Percentiles rank a stretch among this genome's conserved stretches.
Conservation (phyloP, 2,888 invertebrate genomes). For the Gymnocheta viridis region DNA sequence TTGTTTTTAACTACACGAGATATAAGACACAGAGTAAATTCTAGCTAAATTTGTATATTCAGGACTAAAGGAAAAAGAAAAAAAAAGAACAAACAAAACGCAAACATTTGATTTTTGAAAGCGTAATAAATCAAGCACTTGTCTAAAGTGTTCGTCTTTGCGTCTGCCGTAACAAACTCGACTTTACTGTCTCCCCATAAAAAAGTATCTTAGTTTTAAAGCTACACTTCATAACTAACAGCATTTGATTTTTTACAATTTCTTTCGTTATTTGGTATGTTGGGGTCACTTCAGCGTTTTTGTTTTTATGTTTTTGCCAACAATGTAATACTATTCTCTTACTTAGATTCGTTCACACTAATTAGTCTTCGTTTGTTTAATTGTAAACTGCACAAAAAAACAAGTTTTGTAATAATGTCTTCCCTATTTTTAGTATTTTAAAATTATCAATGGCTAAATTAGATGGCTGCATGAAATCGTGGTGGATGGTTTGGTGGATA, state of each 20-base stretch:
- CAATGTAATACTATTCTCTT: slow-evolving; percentile 41
- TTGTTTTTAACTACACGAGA: slow-evolving; percentile 9
- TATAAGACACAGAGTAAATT: slow-evolving; percentile 6
- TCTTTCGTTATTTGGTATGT: slow-evolving; percentile 11
- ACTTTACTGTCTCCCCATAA: slow-evolving; percentile 6
- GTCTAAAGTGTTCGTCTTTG: slow-evolving; percentile 53
- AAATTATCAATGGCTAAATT: slow-evolving; percentile 48
- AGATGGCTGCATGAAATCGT: neutral
- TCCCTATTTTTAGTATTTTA: slow-evolving; percentile 62
- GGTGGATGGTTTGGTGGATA: neutral
- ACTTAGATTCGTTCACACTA: slow-evolving; percentile 64
- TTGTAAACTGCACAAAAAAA: neutral
- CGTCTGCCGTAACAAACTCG: slow-evolving; percentile 24
- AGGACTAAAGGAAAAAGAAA: neutral
- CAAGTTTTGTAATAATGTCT: slow-evolving; percentile 13
- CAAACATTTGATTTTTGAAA: slow-evolving; percentile 63
- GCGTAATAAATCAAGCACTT: slow-evolving; percentile 72
- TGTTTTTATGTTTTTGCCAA: neutral
- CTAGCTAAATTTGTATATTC: slow-evolving; percentile 46
- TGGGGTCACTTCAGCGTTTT: slow-evolving; percentile 47
- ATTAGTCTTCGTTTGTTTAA: slow-evolving; percentile 57
- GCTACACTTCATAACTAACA: slow-evolving; percentile 43
- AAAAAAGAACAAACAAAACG: neutral
- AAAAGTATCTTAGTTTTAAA: slow-evolving; percentile 34
- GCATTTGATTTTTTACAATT: slow-evolving; percentile 1